Evolutionary conservation across 2,888 invertebrate genomes (phyloP).

Genomic region (Synanthedon formicaeformis): DNA sequence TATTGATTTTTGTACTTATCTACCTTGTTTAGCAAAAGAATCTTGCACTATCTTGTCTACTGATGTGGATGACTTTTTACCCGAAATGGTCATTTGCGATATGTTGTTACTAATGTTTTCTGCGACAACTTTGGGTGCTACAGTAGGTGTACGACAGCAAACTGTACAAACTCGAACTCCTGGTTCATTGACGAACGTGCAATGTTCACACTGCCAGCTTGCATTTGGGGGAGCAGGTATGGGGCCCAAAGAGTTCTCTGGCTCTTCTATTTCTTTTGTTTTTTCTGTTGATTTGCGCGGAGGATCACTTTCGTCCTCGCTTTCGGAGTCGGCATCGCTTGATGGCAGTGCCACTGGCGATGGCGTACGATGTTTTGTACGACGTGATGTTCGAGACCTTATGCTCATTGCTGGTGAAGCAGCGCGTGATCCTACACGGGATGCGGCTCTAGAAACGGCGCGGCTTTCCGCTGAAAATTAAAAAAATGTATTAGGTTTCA

Average conservation of each 20-base stretch:
- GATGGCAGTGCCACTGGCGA: constrained; percentile 55
- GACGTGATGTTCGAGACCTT: constrained; percentile 77
- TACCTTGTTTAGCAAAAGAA: constrained; percentile 67
- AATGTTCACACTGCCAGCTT: constrained; percentile 90
- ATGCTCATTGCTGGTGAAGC: constrained; percentile 77
- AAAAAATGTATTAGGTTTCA: not conserved
- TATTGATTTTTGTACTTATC: constrained; percentile 26
- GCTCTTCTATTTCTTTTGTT: constrained; percentile 6
- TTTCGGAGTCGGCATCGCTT: constrained; percentile 75
- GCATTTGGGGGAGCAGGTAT: constrained; percentile 67
- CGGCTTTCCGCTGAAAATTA: constrained; percentile 54
- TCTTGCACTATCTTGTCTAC: constrained; percentile 15
- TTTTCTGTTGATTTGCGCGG: not conserved
- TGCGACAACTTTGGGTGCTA: constrained; percentile 29
- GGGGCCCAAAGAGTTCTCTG: constrained; percentile 37
- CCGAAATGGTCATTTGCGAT: constrained; percentile 17
- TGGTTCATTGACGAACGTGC: constrained; percentile 87
- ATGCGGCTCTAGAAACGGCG: constrained; percentile 57
- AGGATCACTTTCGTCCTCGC: constrained; percentile 40
- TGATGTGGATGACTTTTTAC: constrained; percentile 4
- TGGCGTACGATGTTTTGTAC: constrained; percentile 46
- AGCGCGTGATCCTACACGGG: constrained; percentile 74
- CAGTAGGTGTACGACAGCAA: constrained; percentile 85
- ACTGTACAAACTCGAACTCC: constrained; percentile 84
- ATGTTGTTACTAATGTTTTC: constrained; percentile 13